These are phyloP conservation scores for Microtus richardsoni DNA, from an alignment of 2,113 vertebrate genomes.

Conservation along the genomic window DNA sequence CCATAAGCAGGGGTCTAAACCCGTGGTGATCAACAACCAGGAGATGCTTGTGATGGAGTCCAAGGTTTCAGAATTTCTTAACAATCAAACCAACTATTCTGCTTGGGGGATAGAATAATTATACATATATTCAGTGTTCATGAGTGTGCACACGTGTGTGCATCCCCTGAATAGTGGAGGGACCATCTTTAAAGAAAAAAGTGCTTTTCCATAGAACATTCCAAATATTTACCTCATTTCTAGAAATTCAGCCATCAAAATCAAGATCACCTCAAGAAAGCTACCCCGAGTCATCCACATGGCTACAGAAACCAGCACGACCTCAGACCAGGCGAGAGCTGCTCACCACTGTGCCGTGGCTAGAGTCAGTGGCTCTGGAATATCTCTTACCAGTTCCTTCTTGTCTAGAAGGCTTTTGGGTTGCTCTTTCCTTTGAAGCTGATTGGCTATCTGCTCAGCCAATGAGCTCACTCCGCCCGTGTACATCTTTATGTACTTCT, in stretches of 20 bases:
- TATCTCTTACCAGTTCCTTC: conserved; percentile 95
- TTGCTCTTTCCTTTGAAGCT: conserved; percentile 95
- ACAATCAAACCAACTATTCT: conserved; percentile 2
- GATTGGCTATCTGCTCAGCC: conserved; percentile 98
- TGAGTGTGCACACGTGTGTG: not conserved
- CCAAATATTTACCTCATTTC: not conserved
- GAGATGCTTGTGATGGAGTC: not conserved
- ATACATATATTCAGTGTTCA: not conserved
- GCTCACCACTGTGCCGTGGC: conserved; percentile 51
- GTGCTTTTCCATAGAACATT: not conserved
- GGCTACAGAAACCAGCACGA: not conserved
- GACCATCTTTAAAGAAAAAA: not conserved
- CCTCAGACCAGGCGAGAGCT: conserved; percentile 49
- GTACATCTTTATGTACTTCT: conserved; percentile 98
- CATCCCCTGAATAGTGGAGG: not conserved
- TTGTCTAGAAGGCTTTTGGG: conserved; percentile 94
- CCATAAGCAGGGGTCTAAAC: not conserved
- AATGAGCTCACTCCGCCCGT: conserved; percentile 97
- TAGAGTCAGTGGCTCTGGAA: conserved; percentile 67
- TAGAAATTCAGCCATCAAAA: conserved; percentile 23
- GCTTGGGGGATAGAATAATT: not conserved
- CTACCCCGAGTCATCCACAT: not conserved
- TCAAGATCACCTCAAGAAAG: not conserved
- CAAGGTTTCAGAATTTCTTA: not conserved
- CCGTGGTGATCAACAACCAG: too few relatives aligned